Conservation (phyloP, 1,140 invertebrate species). For the Cephus cinctus region DNA sequence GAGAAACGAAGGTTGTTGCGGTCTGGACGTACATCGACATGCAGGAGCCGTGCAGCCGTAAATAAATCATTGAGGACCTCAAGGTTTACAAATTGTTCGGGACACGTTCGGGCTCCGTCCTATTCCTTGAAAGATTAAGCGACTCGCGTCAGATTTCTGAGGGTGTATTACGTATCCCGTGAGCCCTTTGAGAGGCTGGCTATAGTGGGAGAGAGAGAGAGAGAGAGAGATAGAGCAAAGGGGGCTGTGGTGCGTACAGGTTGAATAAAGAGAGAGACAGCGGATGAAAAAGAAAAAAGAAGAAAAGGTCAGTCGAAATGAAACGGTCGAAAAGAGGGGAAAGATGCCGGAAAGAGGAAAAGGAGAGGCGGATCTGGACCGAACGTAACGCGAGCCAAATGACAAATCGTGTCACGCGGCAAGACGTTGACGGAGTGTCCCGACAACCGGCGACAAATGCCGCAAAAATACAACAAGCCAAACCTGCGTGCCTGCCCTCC, state of each 20-base stretch:
- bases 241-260: too few species aligned
- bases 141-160: neutral
- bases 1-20: too few species aligned
- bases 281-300: too few species aligned
- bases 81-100: too few species aligned
- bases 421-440: conserved; percentile 26
- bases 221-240: too few species aligned
- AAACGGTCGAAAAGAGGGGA: too few species aligned
- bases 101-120: too few species aligned
- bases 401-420: conserved; percentile 16
- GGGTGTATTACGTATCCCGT: neutral
- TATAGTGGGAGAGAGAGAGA: too few species aligned
- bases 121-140: neutral
- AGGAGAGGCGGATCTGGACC: neutral
- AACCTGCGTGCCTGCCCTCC: conserved; percentile 11
- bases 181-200: too few species aligned
- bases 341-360: neutral
- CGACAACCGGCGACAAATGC: conserved; percentile 27
- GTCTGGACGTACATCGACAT: too few species aligned
- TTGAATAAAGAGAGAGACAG: neutral
- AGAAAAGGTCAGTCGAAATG: neutral
- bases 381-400: conserved; percentile 9
- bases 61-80: too few species aligned
- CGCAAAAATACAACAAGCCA: conserved; percentile 15
- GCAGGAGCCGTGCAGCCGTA: too few species aligned